Evolutionary conservation across 2,113 vertebrate genomes (phyloP).

Genomic region (Mungos mungo): DNA sequence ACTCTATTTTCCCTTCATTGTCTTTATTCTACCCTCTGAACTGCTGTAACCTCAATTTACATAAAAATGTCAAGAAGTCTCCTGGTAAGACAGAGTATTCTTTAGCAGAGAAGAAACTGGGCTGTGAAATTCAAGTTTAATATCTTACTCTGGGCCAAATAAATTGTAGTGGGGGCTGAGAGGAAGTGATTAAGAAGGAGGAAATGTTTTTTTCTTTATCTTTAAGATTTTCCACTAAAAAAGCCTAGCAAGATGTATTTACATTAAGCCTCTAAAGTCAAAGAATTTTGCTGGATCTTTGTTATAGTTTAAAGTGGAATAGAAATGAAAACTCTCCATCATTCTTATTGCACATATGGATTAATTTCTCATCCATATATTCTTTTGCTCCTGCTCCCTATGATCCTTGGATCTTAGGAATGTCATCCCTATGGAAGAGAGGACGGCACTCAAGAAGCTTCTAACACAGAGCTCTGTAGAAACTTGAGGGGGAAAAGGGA

Average conservation of each 20-base stretch:
- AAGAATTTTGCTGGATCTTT: not conserved
- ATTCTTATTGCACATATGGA: not conserved
- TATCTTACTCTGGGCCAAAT: not conserved
- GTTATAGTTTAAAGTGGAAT: conserved; percentile 20
- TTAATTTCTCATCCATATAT: not conserved
- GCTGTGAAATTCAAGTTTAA: not conserved
- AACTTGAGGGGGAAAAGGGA: not conserved
- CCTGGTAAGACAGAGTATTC: not conserved
- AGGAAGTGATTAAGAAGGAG: not conserved
- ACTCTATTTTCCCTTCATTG: not conserved
- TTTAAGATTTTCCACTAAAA: not conserved
- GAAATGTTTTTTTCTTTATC: not conserved
- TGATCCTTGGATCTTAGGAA: not conserved
- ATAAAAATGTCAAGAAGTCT: not conserved
- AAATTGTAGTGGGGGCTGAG: not conserved
- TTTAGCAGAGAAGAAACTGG: not conserved
- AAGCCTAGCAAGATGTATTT: not conserved
- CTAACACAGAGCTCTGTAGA: not conserved
- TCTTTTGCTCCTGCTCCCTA: not conserved
- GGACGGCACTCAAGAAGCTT: not conserved
- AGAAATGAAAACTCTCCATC: not conserved
- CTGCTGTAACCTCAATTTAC: not conserved
- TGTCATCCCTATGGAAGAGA: not conserved
- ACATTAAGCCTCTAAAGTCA: not conserved
- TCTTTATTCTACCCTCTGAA: not conserved